phyloP scores from a whole-genome alignment of 2,888 invertebrate species.

The Zygogramma bicolorata region DNA sequence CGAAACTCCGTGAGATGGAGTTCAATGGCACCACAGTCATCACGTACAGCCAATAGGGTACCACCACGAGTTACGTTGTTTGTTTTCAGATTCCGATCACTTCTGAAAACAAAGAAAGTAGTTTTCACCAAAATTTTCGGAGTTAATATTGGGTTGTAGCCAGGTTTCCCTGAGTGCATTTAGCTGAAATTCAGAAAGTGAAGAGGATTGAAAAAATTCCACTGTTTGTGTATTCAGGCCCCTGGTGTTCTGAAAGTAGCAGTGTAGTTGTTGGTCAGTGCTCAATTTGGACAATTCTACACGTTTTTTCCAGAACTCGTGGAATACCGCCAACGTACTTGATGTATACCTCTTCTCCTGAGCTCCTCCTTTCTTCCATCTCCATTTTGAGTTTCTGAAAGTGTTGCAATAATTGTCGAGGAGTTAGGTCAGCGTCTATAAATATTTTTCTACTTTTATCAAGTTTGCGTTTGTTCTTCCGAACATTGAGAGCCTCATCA shows the following conservation, averaged over 20 bases:
- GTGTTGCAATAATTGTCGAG: constrained; percentile 13
- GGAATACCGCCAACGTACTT: constrained; percentile 3
- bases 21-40: no score
- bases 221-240: constrained; percentile 5
- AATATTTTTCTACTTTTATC: constrained; percentile 4
- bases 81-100: constrained; percentile 14
- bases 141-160: no score
- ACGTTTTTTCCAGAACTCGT: no score
- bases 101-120: constrained; percentile 10
- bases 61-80: no score
- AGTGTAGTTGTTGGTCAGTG: constrained; percentile 11
- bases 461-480: background rate
- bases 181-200: background rate
- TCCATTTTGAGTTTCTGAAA: constrained; percentile 6
- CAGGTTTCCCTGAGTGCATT: background rate
- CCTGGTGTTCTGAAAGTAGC: constrained; percentile 1
- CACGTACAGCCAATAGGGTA: no score
- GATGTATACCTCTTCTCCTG: constrained; percentile 11
- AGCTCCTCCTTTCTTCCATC: no score
- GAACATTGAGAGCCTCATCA: no score
- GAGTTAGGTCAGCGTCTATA: constrained; percentile 7
- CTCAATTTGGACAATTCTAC: constrained; percentile 9
- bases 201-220: background rate
- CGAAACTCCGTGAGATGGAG: no score
- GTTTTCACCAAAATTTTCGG: background rate